A percentile compares a stretch with the other conserved stretches of the same genome.
Conservation (phyloP, 2,113 vertebrate genomes). For the Vanacampus margaritifer region DNA sequence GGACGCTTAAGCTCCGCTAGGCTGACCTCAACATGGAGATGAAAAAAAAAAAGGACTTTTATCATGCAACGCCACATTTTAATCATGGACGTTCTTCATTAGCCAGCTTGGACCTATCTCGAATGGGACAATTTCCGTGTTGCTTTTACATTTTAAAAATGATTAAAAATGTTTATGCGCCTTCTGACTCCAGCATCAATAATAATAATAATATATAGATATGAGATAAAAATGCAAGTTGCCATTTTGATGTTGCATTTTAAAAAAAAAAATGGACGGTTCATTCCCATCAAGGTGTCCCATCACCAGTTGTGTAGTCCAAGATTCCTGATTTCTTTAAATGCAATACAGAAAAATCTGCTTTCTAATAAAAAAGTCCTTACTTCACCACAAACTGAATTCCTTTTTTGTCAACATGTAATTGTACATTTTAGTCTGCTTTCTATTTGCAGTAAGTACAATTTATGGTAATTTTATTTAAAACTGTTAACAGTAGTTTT, state of each 20-base stretch:
- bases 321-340: conserved; percentile 68
- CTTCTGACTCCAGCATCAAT: conserved; percentile 68
- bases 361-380: conserved; percentile 79
- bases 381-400: conserved; percentile 61
- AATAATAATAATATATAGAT: conserved; percentile 38
- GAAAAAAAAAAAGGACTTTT: conserved; percentile 24
- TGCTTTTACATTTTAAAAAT: conserved; percentile 60
- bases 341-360: conserved; percentile 75
- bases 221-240: conserved; percentile 67
- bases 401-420: background rate
- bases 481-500: too few relatives aligned
- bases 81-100: conserved; percentile 44
- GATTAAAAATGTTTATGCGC: conserved; percentile 64
- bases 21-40: conserved; percentile 39
- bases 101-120: conserved; percentile 52
- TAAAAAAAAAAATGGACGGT: conserved; percentile 53
- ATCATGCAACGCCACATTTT: conserved; percentile 48
- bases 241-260: conserved; percentile 66
- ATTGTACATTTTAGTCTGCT: too few relatives aligned
- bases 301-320: conserved; percentile 64
- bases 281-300: conserved; percentile 63
- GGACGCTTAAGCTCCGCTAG: conserved; percentile 7
- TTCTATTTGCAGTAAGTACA: too few relatives aligned
- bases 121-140: conserved; percentile 55
- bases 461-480: too few relatives aligned